A percentile compares a stretch with the other conserved stretches of the same genome.
Conservation (phyloP, 2,113 vertebrate species). For the Otus sunia region DNA sequence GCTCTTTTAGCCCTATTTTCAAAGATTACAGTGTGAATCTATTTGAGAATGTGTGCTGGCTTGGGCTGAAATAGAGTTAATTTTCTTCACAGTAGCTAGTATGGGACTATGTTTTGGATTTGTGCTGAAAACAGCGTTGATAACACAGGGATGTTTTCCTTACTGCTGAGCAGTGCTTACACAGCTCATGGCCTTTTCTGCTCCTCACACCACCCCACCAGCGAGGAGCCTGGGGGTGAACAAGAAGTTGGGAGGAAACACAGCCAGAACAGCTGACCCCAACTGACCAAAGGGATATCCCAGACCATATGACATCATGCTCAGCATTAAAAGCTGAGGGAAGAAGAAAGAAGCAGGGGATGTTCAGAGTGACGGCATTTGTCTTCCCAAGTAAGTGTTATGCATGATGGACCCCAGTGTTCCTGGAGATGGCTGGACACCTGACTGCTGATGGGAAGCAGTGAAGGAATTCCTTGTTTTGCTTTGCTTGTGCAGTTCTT, state of each 20-base stretch:
- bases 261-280: background rate
- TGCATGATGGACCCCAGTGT: fast-evolving
- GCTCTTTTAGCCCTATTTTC: background rate
- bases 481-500: fast-evolving
- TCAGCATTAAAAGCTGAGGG: background rate
- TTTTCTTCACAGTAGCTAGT: background rate
- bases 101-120: background rate
- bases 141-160: background rate
- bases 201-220: background rate
- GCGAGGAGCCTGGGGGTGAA: too few species aligned
- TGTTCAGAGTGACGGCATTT: fast-evolving
- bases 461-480: background rate
- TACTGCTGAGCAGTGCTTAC: background rate
- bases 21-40: background rate
- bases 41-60: background rate
- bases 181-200: background rate
- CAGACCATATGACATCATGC: fast-evolving
- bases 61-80: background rate
- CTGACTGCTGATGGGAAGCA: fast-evolving
- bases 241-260: background rate
- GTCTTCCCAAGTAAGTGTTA: background rate
- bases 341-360: background rate
- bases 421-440: background rate
- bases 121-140: background rate
- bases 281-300: background rate